Evolutionary conservation across 2,888 invertebrate species (phyloP).

Genomic region (Bombylius discolor): DNA sequence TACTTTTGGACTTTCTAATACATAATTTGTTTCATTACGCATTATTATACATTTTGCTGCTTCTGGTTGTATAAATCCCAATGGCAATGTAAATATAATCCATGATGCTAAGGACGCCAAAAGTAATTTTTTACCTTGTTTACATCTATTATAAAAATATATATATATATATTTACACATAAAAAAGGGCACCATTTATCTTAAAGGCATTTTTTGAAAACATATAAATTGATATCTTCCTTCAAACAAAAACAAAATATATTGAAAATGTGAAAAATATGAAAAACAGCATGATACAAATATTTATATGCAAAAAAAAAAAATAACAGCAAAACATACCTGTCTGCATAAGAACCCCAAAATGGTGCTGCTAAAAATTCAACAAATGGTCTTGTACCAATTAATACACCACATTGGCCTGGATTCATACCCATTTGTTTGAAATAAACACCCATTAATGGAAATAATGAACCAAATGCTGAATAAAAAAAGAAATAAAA

Average conservation of each 20-base stretch:
- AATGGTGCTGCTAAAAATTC: constrained; percentile 96
- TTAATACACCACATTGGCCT: constrained; percentile 83
- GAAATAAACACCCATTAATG: constrained; percentile 97
- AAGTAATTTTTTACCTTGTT: constrained; percentile 74
- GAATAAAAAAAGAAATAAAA: constrained; percentile 99
- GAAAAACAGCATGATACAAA: too few relatives aligned
- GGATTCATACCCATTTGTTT: constrained; percentile 99
- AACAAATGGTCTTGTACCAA: constrained; percentile 91
- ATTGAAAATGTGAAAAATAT: too few relatives aligned
- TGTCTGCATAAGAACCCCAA: constrained; percentile 92
- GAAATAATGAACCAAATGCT: constrained; percentile 95
- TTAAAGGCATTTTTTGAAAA: too few relatives aligned
- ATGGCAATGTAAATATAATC: constrained; percentile 91
- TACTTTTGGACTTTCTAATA: constrained; percentile 43
- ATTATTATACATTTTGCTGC: constrained; percentile 72
- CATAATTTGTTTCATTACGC: constrained; percentile 50
- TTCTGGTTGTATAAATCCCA: constrained; percentile 90
- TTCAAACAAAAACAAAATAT: too few relatives aligned
- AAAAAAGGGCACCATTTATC: too few relatives aligned
- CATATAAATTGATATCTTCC: too few relatives aligned
- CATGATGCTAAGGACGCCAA: constrained; percentile 85
- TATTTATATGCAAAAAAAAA: too few relatives aligned
- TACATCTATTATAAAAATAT: constrained; percentile 44
- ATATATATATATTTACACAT: too few relatives aligned
- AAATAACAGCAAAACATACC: too few relatives aligned